Conservation (phyloP, 2,888 invertebrate genomes). For the Rhagonycha fulva region DNA sequence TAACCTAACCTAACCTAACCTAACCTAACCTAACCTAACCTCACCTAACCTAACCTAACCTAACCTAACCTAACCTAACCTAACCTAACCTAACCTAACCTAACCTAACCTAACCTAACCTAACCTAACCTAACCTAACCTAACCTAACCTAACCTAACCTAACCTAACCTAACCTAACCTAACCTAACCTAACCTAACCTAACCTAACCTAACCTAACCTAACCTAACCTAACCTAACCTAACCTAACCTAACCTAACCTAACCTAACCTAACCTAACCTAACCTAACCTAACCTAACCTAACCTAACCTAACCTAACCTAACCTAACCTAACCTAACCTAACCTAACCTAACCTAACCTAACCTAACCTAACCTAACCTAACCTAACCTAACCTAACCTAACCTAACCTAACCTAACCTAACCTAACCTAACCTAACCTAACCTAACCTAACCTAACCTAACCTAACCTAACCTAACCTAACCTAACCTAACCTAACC, state of each 20-base stretch:
- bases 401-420: no score
- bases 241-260: conserved; percentile 35
- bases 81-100: conserved; percentile 31
- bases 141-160: conserved; percentile 32
- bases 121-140: conserved; percentile 25
- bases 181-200: conserved; percentile 32
- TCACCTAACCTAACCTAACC: conserved; percentile 31
- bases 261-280: conserved; percentile 38
- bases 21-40: conserved; percentile 22
- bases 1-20: conserved; percentile 28
- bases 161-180: conserved; percentile 31
- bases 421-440: no score
- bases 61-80: conserved; percentile 22
- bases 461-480: no score
- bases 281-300: conserved; percentile 39
- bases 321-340: conserved; percentile 39
- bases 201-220: conserved; percentile 11
- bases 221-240: conserved; percentile 32
- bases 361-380: conserved; percentile 34
- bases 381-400: no score
- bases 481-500: no score
- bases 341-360: conserved; percentile 40
- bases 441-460: no score
- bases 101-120: conserved; percentile 30
- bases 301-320: conserved; percentile 37